Conservation (phyloP, 2,888 invertebrate genomes). For the Cosmopolites sordidus region DNA sequence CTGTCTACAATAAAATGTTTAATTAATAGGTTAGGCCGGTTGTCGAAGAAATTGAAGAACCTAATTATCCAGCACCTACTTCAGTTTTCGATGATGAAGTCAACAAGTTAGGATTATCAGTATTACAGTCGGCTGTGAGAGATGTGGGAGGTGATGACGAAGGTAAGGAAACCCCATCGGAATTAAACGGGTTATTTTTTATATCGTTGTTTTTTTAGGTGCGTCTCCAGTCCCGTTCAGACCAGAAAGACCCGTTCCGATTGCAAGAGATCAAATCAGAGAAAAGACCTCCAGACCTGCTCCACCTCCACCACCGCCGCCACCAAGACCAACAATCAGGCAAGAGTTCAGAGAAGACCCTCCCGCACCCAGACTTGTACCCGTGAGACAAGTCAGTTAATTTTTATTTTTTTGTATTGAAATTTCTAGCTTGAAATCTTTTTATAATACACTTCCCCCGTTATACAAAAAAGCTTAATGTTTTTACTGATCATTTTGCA, state of each 20-base stretch:
- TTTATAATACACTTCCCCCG: too few relatives aligned
- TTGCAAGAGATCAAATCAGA: constrained; percentile 40
- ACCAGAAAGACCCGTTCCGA: constrained; percentile 43
- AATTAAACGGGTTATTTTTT: neutral
- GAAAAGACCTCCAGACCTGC: constrained; percentile 30
- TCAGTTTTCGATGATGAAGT: constrained; percentile 27
- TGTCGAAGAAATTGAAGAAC: constrained; percentile 26
- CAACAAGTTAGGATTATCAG: constrained; percentile 15
- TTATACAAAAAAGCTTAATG: too few relatives aligned
- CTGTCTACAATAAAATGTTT: neutral
- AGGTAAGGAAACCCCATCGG: constrained; percentile 5
- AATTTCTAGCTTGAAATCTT: too few relatives aligned
- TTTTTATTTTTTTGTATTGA: too few relatives aligned
- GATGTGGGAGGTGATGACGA: constrained; percentile 19
- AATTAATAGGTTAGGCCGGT: constrained; percentile 23
- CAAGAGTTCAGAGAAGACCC: constrained; percentile 37
- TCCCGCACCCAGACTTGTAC: constrained; percentile 27
- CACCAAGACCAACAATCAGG: constrained; percentile 27
- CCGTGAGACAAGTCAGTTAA: constrained; percentile 27
- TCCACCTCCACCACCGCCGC: constrained; percentile 23
- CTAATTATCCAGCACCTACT: constrained; percentile 20
- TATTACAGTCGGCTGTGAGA: constrained; percentile 6
- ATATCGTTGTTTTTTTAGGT: constrained; percentile 5
- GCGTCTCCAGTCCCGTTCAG: constrained; percentile 38
- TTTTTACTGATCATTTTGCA: too few relatives aligned